Base-by-base conservation (phyloP, 2,113 vertebrate genomes). In the Ptilorrhoa leucosticta region DNA sequence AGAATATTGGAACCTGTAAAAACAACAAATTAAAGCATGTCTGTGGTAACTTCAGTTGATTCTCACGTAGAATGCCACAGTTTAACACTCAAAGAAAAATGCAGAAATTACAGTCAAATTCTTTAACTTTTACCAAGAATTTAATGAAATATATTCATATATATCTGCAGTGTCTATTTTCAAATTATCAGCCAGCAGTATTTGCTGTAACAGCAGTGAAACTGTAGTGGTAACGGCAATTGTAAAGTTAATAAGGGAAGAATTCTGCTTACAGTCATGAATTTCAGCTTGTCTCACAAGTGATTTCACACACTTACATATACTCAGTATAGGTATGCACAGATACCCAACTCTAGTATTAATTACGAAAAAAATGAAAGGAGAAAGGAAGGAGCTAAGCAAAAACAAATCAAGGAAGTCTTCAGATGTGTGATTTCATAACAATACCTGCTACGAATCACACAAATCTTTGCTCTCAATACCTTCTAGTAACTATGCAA, bases 1-100 rank as follows among this genome's bases (percentile, higher is more conserved):
- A 99, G 98, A 97, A 99, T 99, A 98, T 99, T 99, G 89, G 99
- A 99, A 96, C 98, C 99, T 99, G 94, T 53, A 61, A 82, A 94
- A 94, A 58, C 70, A 91, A 47, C 89, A 82, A 57, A 51, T 70
- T 87, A 60, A 66, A 87, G 14, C 35, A 28, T 4, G 12, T 11
- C 35, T 66, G 10, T 47, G 33, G 17, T 57, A 80, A 57, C 19
- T 61, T 84, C 13, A 64, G 37, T 42, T 5, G 1, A 64, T 78
- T 71, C 40, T 72, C n/a, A 73, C 64, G 44, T 0, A 68, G 50
- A 84, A 95, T 35, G 40, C 12, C 0, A 7, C 35, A 83, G 35
- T 75, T 71, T 35, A 87, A 30, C 35, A 53, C 19, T n/a, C 54
- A 63, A 64, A 15, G 11, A 60, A 61, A 90, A 80, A 28, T 20